Percentiles rank a stretch among this genome's conserved stretches.
Conservation (phyloP, 2,888 invertebrate genomes). For the Cataglyphis cursor region DNA sequence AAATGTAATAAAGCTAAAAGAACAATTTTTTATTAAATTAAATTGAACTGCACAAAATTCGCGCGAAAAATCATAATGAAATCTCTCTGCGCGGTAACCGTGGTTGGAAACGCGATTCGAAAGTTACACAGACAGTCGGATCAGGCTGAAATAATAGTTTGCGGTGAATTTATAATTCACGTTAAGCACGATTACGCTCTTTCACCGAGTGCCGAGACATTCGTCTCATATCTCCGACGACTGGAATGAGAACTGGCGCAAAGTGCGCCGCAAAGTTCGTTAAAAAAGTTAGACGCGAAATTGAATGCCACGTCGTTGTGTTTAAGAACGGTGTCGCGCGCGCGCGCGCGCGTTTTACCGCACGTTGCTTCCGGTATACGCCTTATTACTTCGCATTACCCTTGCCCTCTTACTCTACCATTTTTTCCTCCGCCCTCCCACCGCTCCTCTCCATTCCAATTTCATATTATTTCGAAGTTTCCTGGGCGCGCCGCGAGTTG, state of each 20-base stretch:
- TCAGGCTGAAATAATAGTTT: slow-evolving; percentile 54
- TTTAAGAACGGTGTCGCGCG: slow-evolving; percentile 45
- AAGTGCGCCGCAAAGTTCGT: slow-evolving; percentile 47
- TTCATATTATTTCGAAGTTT: slow-evolving; percentile 49
- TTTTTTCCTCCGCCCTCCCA: neutral
- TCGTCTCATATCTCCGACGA: slow-evolving; percentile 35
- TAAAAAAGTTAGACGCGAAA: slow-evolving; percentile 56
- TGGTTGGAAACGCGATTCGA: slow-evolving; percentile 46
- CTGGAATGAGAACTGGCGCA: slow-evolving; percentile 41
- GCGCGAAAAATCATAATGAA: slow-evolving; percentile 32
- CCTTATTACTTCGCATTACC: slow-evolving; percentile 55
- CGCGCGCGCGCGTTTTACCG: slow-evolving; percentile 38
- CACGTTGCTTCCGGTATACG: slow-evolving; percentile 35
- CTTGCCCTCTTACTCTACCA: neutral
- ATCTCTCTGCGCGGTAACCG: slow-evolving; percentile 31
- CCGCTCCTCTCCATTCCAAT: slow-evolving; percentile 23
- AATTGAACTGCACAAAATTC: slow-evolving; percentile 35
- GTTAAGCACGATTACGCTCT: slow-evolving; percentile 51
- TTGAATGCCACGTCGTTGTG: slow-evolving; percentile 47
- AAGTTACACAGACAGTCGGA: slow-evolving; percentile 56
- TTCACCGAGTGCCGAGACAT: slow-evolving; percentile 37
- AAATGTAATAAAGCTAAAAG: neutral
- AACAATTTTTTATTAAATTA: slow-evolving; percentile 19
- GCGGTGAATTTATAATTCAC: slow-evolving; percentile 57
- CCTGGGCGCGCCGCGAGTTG: slow-evolving; percentile 24